A percentile compares a stretch with the other conserved stretches of the same genome.
These are phyloP conservation scores for Lasioglossum oenotherae DNA, from an alignment of 2,888 invertebrate genomes.

Conservation along the genomic window DNA sequence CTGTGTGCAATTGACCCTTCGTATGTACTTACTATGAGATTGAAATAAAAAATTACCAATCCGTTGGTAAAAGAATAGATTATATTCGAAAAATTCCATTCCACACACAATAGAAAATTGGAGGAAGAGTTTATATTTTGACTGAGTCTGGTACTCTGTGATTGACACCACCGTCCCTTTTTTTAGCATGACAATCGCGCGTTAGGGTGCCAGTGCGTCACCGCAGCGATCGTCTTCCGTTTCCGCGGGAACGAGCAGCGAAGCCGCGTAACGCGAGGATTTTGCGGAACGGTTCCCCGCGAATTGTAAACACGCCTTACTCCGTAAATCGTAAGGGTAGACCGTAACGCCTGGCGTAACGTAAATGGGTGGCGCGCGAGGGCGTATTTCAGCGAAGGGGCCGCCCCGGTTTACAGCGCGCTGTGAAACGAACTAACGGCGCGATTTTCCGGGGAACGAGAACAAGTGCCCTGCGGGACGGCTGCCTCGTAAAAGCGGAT, in stretches of 20 bases:
- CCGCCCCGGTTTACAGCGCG: slow-evolving; percentile 35
- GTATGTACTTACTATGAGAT: too few species aligned
- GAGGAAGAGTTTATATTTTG: too few species aligned
- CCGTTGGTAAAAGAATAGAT: too few species aligned
- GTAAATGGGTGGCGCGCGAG: background rate
- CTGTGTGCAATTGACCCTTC: too few species aligned
- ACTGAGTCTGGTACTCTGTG: background rate
- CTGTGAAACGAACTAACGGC: slow-evolving; percentile 60
- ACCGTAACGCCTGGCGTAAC: slow-evolving; percentile 18
- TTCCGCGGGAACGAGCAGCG: background rate
- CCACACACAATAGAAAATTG: too few species aligned
- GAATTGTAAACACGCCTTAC: slow-evolving; percentile 18
- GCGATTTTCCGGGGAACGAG: slow-evolving; percentile 53
- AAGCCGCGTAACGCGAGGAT: background rate
- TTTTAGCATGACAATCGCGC: background rate
- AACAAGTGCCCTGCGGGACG: slow-evolving; percentile 40
- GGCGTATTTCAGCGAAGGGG: slow-evolving; percentile 29
- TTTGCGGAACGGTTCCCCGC: background rate
- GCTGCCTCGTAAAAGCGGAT: slow-evolving; percentile 65
- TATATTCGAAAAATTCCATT: too few species aligned
- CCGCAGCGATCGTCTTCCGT: background rate
- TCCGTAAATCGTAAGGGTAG: slow-evolving; percentile 40
- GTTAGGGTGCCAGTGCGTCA: background rate
- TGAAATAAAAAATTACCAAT: too few species aligned
- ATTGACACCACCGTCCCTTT: background rate